Percentiles rank a stretch among this genome's conserved stretches.
Evolutionary conservation across 2,888 invertebrate genomes (phyloP).

Genomic region (Erpobdella octoculata): DNA sequence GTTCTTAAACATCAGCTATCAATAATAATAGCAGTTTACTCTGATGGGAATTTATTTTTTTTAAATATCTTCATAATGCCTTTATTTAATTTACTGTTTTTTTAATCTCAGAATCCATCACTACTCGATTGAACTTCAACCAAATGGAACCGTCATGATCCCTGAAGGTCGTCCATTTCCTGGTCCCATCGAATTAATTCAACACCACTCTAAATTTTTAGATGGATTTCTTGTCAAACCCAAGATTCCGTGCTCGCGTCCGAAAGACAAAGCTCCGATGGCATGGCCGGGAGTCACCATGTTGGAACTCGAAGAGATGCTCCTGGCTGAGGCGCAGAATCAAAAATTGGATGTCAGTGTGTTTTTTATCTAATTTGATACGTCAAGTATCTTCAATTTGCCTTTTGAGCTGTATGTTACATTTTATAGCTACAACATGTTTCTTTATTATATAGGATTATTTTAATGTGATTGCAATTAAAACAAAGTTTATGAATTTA

Average conservation of each 20-base stretch:
- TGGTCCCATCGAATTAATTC: conserved; percentile 49
- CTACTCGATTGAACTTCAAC: conserved; percentile 50
- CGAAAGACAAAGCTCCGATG: conserved; percentile 43
- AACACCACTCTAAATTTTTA: conserved; percentile 44
- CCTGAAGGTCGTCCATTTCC: conserved; percentile 46
- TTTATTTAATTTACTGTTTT: too few species aligned
- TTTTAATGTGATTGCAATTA: too few species aligned
- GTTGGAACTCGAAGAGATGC: conserved; percentile 45
- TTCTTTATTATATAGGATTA: neutral
- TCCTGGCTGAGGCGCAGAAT: conserved; percentile 41
- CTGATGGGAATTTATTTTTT: too few species aligned
- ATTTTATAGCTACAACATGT: neutral
- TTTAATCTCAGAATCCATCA: conserved; percentile 51
- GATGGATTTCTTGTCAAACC: conserved; percentile 49
- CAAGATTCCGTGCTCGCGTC: conserved; percentile 44
- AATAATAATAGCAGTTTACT: too few species aligned
- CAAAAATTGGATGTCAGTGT: conserved; percentile 3
- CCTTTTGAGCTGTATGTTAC: too few species aligned
- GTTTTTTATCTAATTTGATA: neutral
- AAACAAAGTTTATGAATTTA: too few species aligned
- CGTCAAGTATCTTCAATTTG: too few species aligned
- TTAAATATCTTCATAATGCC: too few species aligned
- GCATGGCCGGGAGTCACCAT: conserved; percentile 50
- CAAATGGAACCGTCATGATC: conserved; percentile 49
- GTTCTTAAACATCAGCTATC: too few species aligned